These are phyloP conservation scores for Osmerus eperlanus DNA, from an alignment of 2,113 vertebrate species.

Conservation along the genomic window DNA sequence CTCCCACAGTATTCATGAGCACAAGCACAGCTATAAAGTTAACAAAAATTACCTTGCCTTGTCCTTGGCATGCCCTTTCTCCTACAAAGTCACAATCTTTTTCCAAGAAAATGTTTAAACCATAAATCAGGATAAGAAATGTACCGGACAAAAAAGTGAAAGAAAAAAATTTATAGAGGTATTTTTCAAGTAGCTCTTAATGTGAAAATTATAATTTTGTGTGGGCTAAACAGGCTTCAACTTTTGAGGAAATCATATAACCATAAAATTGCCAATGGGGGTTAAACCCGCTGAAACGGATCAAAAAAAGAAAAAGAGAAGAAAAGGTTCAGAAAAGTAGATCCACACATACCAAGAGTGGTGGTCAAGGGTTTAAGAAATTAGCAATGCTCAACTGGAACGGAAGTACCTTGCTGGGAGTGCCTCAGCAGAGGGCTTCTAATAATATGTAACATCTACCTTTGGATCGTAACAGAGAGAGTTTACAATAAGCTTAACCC, in stretches of 20 bases:
- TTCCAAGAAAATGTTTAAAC: too few species aligned
- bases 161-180: too few species aligned
- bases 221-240: conserved; percentile 62
- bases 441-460: conserved; percentile 76
- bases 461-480: conserved; percentile 73
- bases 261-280: conserved; percentile 66
- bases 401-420: conserved; percentile 76
- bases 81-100: too few species aligned
- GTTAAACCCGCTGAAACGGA: conserved; percentile 45
- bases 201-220: conserved; percentile 11
- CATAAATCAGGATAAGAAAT: too few species aligned
- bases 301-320: conserved; percentile 53
- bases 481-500: conserved; percentile 86
- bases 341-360: conserved; percentile 54
- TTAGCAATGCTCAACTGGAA: conserved; percentile 79
- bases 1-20: too few species aligned
- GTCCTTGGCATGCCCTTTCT: too few species aligned
- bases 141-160: too few species aligned
- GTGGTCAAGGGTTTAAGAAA: conserved; percentile 73
- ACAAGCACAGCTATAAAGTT: too few species aligned
- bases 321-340: conserved; percentile 51
- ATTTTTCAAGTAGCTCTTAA: not conserved
- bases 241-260: conserved; percentile 59
- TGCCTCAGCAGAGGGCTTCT: conserved; percentile 71
- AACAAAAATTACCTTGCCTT: too few species aligned